phyloP scores from a whole-genome alignment of 2,113 vertebrate genomes.

The Galeopterus variegatus region DNA sequence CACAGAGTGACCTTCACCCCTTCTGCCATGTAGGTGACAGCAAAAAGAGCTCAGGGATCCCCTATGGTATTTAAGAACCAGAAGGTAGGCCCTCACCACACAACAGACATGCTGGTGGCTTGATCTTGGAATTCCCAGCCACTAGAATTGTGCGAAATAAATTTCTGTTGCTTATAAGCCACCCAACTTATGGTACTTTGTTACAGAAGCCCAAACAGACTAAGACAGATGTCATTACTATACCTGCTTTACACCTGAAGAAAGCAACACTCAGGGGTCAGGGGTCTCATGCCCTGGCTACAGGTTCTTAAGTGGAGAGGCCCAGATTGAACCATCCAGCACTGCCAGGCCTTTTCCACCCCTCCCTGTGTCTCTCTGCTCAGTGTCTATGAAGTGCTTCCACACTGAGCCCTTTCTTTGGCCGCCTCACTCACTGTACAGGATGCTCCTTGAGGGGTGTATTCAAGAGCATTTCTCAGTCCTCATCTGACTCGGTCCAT shows the following conservation, averaged over 20 bases:
- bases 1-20: background rate
- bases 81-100: background rate
- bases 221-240: background rate
- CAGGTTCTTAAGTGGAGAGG: background rate
- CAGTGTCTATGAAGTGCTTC: background rate
- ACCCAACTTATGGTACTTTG: too few species aligned
- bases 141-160: background rate
- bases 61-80: background rate
- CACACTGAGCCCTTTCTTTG: background rate
- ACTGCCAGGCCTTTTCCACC: too few species aligned
- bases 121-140: background rate
- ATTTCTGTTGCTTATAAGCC: too few species aligned
- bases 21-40: background rate
- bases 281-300: background rate
- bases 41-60: background rate
- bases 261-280: background rate
- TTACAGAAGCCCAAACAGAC: background rate
- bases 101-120: background rate
- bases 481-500: too few species aligned
- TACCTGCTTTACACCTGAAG: background rate
- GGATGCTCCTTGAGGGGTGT: accelerated
- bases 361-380: background rate
- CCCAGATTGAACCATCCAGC: too few species aligned
- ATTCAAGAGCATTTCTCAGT: background rate
- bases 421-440: background rate